Evolutionary conservation across 2,797 vertebrate genomes (phyloP), one percentile per base, ranked within the genome.

Genomic region (Acridotheres tristis): DNA sequence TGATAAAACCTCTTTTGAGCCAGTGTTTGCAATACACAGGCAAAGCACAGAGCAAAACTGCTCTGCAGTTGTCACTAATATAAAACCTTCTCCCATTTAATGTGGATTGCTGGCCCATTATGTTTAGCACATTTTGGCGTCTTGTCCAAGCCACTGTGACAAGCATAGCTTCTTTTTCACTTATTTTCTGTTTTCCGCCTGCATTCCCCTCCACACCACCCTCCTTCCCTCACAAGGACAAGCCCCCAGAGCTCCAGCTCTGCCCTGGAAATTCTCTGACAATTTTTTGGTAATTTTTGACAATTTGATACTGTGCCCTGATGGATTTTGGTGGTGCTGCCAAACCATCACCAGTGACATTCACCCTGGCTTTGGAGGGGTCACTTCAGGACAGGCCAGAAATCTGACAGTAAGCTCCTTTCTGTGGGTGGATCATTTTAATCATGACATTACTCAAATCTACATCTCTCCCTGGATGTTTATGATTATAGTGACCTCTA

Each of bases 401-500:
- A 90, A 76, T 63, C 68, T 57, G 66, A 65, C 29, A 36, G 47
- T 18, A 51, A 76, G 19, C n/a, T 79, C 30, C 48, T 87, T 88
- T 45, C 54, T 66, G 10, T 45, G 43, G 36, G 40, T 77, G 42
- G 20, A 71, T 85, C 48, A 32, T 75, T 91, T 88, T 65, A 40
- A 38, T 77, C 16, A 7, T 71, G 22, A 16, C 3, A 13, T 85
- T 32, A 13, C 50, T 34, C 88, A 81, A 85, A 75, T 21, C 19
- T 27, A 5, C 3, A 62, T 85, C 71, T 78, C 62, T 10, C 19
- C 15, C 45, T 55, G 43, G 34, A 69, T 82, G 93, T 97, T 97
- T 91, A 32, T 90, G 94, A 90, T 74, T 94, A 96, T 85, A 98
- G 95, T 98, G 97, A 98, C 97, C 98, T 97, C 97, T 97, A 97